Base-by-base conservation (phyloP, 1,140 invertebrate genomes). In the Goniozus legneri region DNA sequence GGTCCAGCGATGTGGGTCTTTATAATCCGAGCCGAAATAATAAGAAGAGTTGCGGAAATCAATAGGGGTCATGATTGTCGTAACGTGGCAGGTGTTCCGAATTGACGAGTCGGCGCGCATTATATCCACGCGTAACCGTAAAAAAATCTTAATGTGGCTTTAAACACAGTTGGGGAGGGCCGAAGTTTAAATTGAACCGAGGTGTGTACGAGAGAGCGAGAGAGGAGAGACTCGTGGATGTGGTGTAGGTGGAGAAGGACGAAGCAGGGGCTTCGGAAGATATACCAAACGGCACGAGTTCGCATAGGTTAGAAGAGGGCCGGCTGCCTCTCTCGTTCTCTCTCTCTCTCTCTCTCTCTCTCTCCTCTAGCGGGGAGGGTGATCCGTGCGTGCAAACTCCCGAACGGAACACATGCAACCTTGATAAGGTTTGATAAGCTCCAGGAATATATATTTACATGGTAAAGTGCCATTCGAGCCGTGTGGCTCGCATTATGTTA, bases 121-220 rank as follows among this genome's bases (percentile, higher is more conserved):
- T 44, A 45, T 44, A 55, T 62, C 55, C 56, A 52, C 57, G 58
- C 52, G 62, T 64, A 65, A 68, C 69, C 57, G 75, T 73, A 64
- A 69, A 71, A 68, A 73, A 73, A 74, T 76, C 73, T 76, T 75
- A 75, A 73, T 68, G 69, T 65, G 54, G 65, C 56, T 70, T 65
- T 66, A 58, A 62, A 62, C 48, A n/a, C n/a, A n/a, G n/a, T 19
- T 36, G 49, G 55, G 64, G 52, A 61, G 60, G 60, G 55, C 54
- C 56, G 69, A 74, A 76, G 72, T 75, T 76, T 73, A 73, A 76
- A 76, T 75, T 74, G 67, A 73, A 71, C 67, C 53, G 51, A 48
- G 60, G 47, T 24, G 59, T 58, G 50, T 27, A 10, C 10, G 56
- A 55, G 51, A 45, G 55, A 39, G 52, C 10, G 45, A 54, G 49